Percentiles rank a stretch among this genome's conserved stretches.
These are phyloP conservation scores for Herminia tarsipennalis DNA, from an alignment of 2,888 invertebrate species.

Conservation along the genomic window DNA sequence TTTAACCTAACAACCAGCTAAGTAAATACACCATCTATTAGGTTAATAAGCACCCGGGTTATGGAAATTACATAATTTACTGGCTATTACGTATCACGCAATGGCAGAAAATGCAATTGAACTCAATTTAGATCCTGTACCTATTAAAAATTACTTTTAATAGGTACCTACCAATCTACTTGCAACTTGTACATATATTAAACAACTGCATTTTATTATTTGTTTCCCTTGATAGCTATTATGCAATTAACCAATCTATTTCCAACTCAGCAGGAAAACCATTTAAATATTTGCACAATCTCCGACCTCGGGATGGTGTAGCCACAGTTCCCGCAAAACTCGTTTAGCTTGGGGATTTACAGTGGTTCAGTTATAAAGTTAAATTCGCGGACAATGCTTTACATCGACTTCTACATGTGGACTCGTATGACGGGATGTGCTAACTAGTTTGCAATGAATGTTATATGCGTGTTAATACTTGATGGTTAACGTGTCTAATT, in stretches of 20 bases:
- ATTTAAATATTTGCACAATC: slow-evolving; percentile 77
- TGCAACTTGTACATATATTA: neutral
- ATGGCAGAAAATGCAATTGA: too few species aligned
- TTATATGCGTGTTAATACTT: slow-evolving; percentile 39
- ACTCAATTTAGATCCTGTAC: too few species aligned
- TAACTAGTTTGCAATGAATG: slow-evolving; percentile 44
- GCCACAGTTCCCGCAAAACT: slow-evolving; percentile 70
- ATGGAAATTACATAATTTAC: too few species aligned
- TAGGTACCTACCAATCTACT: too few species aligned
- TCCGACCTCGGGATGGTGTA: slow-evolving; percentile 69
- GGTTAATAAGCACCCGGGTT: too few species aligned
- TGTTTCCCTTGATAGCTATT: slow-evolving; percentile 23
- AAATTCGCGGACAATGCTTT: slow-evolving; percentile 29
- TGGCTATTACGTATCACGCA: too few species aligned
- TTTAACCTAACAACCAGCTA: too few species aligned
- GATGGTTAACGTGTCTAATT: slow-evolving; percentile 49
- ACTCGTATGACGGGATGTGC: slow-evolving; percentile 3
- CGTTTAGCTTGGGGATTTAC: slow-evolving; percentile 62
- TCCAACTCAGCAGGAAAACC: slow-evolving; percentile 65
- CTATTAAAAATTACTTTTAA: too few species aligned
- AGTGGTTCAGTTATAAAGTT: slow-evolving; percentile 25
- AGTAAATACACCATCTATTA: too few species aligned
- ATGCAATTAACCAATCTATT: slow-evolving; percentile 45
- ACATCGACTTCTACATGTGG: slow-evolving; percentile 32
- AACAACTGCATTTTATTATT: slow-evolving; percentile 10